Percentiles rank a stretch among this genome's conserved stretches.
Evolutionary conservation across 2,888 invertebrate genomes (phyloP).

Genomic region (Lochmaea capreae): DNA sequence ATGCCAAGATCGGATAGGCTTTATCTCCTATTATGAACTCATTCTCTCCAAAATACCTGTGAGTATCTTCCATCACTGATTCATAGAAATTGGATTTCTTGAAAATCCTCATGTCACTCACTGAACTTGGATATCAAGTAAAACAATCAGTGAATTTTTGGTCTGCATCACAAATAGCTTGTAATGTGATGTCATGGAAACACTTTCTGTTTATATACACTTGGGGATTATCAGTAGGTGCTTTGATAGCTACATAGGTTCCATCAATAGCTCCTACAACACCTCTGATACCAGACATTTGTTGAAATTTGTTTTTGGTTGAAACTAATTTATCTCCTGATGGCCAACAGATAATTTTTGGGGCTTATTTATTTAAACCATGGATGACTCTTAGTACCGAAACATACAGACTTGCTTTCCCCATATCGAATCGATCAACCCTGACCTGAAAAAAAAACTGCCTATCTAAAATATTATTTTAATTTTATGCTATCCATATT

Average conservation of each 20-base stretch:
- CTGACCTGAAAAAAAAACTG: slow-evolving; percentile 31
- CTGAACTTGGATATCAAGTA: slow-evolving; percentile 51
- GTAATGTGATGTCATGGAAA: slow-evolving; percentile 47
- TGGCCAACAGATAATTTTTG: too few species aligned
- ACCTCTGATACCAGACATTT: neutral
- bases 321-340: too few species aligned
- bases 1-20: slow-evolving; percentile 45
- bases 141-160: slow-evolving; percentile 47
- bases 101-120: slow-evolving; percentile 48
- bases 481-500: neutral
- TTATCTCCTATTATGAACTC: slow-evolving; percentile 48
- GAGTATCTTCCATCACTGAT: slow-evolving; percentile 18
- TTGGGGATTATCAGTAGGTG: slow-evolving; percentile 14
- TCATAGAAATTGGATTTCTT: slow-evolving; percentile 49
- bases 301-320: too few species aligned
- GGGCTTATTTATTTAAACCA: too few species aligned
- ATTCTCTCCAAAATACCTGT: slow-evolving; percentile 24
- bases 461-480: neutral
- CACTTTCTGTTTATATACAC: slow-evolving; percentile 47
- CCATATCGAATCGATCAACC: slow-evolving; percentile 36
- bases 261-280: slow-evolving; percentile 50
- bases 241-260: slow-evolving; percentile 38
- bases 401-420: too few species aligned
- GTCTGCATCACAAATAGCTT: slow-evolving; percentile 46
- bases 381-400: too few species aligned